Conservation (phyloP, 2,888 invertebrate species). For the Scaeva pyrastri region DNA sequence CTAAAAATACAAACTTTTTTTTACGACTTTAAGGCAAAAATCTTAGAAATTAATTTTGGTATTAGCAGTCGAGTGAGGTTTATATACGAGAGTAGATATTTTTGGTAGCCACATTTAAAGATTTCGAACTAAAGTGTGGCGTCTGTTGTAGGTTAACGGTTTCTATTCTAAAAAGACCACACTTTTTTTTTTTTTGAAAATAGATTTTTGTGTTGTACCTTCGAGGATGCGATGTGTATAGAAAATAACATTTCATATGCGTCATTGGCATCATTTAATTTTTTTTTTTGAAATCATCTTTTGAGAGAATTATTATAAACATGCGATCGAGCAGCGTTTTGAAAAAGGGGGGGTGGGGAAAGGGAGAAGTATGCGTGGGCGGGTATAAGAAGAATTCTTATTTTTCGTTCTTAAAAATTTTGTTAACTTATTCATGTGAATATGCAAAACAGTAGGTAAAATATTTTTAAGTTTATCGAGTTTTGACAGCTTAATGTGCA, state of each 20-base stretch:
- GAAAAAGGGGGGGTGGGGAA: neutral
- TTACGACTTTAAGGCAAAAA: conserved; percentile 44
- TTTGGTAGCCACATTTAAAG: neutral
- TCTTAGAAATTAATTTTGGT: conserved; percentile 2
- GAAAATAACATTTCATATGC: conserved; percentile 40
- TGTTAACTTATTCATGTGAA: conserved; percentile 3
- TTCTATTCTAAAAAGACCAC: conserved; percentile 21
- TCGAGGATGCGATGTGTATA: no score
- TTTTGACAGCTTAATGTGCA: conserved; percentile 26
- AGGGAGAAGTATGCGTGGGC: neutral
- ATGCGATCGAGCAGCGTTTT: no score
- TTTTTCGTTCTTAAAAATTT: no score
- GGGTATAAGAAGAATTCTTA: neutral
- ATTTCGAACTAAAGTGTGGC: conserved; percentile 42
- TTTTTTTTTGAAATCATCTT: conserved; percentile 8
- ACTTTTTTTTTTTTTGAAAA: conserved; percentile 25
- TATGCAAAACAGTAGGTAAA: conserved; percentile 20
- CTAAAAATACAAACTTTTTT: conserved; percentile 46
- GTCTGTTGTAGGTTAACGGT: conserved; percentile 24
- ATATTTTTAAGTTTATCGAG: conserved; percentile 10
- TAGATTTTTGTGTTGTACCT: conserved; percentile 22
- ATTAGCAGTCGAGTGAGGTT: neutral
- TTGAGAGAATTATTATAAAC: conserved; percentile 19
- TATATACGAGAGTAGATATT: neutral
- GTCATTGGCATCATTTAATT: conserved; percentile 51